These are phyloP conservation scores for Pachycephala philippinensis DNA, from an alignment of 2,113 vertebrate genomes.

Conservation along the genomic window DNA sequence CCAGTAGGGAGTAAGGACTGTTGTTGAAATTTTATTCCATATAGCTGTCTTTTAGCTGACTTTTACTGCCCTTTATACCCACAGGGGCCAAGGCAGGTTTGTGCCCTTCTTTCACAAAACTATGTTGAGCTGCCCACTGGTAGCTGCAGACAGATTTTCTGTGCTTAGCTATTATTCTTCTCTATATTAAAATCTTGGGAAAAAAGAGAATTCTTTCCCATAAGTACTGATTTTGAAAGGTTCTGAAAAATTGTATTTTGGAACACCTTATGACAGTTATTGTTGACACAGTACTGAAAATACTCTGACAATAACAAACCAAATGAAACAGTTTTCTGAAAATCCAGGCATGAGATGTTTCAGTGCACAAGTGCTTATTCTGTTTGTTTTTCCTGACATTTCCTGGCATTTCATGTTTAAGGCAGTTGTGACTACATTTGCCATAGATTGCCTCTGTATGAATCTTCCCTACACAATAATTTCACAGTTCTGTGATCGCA, in stretches of 20 bases:
- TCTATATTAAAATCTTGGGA: background rate
- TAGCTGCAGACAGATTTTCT: background rate
- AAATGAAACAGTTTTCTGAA: background rate
- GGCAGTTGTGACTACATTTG: background rate
- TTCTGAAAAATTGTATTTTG: background rate
- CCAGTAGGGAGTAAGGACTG: background rate
- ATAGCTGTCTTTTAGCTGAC: background rate
- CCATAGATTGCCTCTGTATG: background rate
- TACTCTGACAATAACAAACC: background rate
- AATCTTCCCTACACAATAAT: background rate
- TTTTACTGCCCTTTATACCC: background rate
- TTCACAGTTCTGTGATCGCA: background rate
- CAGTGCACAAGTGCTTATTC: background rate
- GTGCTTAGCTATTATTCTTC: background rate
- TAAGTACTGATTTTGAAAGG: background rate
- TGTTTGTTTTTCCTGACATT: background rate
- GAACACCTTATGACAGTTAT: background rate
- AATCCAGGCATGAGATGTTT: background rate
- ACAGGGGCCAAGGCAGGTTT: background rate
- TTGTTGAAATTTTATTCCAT: background rate
- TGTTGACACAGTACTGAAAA: background rate
- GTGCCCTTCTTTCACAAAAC: background rate
- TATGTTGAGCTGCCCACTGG: background rate
- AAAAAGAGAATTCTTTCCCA: background rate
- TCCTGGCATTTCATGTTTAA: background rate